Evolutionary conservation across 2,888 invertebrate genomes (phyloP), one percentile per base, ranked within the genome.

Genomic region (Spisula solida): DNA sequence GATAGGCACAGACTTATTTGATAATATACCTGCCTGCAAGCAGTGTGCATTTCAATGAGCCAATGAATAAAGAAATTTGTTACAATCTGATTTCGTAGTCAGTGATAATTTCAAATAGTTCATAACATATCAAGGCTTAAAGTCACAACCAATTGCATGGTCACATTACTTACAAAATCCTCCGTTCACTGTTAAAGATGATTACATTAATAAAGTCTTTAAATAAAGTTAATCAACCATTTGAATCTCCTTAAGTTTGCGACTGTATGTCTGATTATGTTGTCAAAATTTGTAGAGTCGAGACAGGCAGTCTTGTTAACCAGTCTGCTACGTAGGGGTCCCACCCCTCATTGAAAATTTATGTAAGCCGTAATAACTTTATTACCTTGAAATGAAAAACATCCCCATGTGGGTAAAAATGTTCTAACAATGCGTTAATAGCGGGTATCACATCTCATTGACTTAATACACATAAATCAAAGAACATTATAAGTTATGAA

Each of bases 291-390:
- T 79, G 82, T 56, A 48, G 79, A 47, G 16, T 47, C 10, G 79
- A 87, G 87, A 87, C 87, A 79, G 47, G 6, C 60, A 25, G 87
- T 78, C 87, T 75, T 87, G 87, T 87, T 82, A 87, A 83, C 87
- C 41, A 47, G 79, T 60, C 75, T 25, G 55, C 82, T 47, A 55
- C 75, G 79, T 56, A 87, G 88, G 88, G 88, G 84, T 81, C 88
- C 86, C 85, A 75, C 88, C 88, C 66, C 88, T 88, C 88, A 81
- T 85, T 70, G 34, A 81, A 51, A 66, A 20, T 84, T 88, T 81
- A 88, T 81, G 85, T 85, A 81, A 84, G 75, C 81, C 75, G 51
- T 60, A 85, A 85, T 88, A 75, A 88, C 85, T 78, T 85, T 88
- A 88, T 88, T 81, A 81, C 84, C 81, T 55, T 85, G n/a, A 85